Conservation (phyloP, 2,113 vertebrate species). For the Athene cunicularia region DNA sequence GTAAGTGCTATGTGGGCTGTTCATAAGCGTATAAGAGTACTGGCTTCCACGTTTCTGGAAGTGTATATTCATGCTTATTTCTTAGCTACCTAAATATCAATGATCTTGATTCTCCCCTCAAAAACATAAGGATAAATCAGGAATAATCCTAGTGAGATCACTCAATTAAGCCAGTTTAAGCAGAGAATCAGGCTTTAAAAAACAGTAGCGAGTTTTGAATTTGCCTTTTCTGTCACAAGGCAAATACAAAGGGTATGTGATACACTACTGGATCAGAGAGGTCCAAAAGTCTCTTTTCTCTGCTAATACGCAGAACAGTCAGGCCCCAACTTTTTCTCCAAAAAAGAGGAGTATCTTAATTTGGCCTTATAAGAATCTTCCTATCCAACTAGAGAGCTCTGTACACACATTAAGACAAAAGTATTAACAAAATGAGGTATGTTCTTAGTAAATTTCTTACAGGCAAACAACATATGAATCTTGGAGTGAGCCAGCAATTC, state of each 20-base stretch:
- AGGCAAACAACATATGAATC: not conserved
- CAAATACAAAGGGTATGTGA: not conserved
- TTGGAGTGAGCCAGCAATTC: not conserved
- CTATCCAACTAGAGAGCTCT: not conserved
- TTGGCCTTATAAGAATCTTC: not conserved
- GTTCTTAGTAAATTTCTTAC: not conserved
- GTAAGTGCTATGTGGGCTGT: not conserved
- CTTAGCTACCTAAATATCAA: not conserved
- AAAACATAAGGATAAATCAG: not conserved
- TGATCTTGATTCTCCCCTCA: not conserved
- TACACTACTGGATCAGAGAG: not conserved
- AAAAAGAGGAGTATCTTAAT: not conserved
- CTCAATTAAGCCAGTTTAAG: not conserved
- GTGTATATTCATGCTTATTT: not conserved
- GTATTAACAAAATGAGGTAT: not conserved
- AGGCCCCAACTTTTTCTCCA: not conserved
- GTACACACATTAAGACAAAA: not conserved
- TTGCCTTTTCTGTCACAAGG: not conserved
- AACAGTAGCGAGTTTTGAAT: not conserved
- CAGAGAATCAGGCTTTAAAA: not conserved
- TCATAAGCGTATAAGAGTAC: not conserved
- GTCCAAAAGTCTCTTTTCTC: not conserved
- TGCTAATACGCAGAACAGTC: not conserved
- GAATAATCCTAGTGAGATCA: not conserved
- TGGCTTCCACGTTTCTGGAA: not conserved